Conservation (phyloP, 2,113 vertebrate genomes). For the Casuarius casuarius region DNA sequence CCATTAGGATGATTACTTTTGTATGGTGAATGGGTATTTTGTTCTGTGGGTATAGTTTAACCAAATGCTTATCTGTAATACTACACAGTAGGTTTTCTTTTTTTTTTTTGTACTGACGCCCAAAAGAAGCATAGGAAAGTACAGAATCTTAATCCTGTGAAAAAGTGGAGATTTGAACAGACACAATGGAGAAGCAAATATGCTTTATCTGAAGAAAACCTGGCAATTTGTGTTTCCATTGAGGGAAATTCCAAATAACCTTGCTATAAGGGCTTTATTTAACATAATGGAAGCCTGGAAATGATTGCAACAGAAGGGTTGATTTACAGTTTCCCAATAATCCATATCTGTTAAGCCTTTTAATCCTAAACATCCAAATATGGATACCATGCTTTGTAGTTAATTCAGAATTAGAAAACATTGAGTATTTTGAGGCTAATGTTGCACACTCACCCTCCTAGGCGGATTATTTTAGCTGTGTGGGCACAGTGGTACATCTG, state of each 20-base stretch:
- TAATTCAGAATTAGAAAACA: slow-evolving; percentile 39
- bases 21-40: slow-evolving; percentile 54
- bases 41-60: slow-evolving; percentile 60
- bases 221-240: slow-evolving; percentile 38
- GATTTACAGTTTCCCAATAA: slow-evolving; percentile 53
- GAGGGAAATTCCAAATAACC: slow-evolving; percentile 61
- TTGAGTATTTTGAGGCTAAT: slow-evolving; percentile 35
- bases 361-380: slow-evolving; percentile 56
- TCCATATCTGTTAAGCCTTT: slow-evolving; percentile 58
- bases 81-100: slow-evolving; percentile 46
- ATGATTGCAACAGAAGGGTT: slow-evolving; percentile 42
- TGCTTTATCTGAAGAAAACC: slow-evolving; percentile 47
- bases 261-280: slow-evolving; percentile 62
- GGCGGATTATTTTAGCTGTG: slow-evolving; percentile 93
- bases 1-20: slow-evolving; percentile 57
- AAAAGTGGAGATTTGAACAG: slow-evolving; percentile 43
- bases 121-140: slow-evolving; percentile 24
- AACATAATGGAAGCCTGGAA: slow-evolving; percentile 58
- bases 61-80: slow-evolving; percentile 57
- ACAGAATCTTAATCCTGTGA: slow-evolving; percentile 51
- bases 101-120: slow-evolving; percentile 30
- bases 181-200: slow-evolving; percentile 46
- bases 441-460: slow-evolving; percentile 61
- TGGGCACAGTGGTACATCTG: slow-evolving; percentile 91
- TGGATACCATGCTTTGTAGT: slow-evolving; percentile 19